Evolutionary conservation across 2,113 vertebrate genomes (phyloP).

Genomic region (Microcebus ravelobensis): DNA sequence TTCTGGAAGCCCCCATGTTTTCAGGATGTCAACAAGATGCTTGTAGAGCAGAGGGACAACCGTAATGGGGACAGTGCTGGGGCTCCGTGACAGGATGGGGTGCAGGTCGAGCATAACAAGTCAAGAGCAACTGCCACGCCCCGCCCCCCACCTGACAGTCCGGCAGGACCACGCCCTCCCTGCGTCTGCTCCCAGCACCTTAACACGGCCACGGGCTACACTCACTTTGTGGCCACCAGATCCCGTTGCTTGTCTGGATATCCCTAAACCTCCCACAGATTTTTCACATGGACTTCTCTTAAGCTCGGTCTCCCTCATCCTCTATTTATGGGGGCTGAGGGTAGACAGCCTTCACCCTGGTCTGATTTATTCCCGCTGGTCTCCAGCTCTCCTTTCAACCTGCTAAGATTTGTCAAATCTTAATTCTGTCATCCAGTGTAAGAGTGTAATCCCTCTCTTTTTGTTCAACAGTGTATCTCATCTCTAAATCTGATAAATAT

Average conservation of each 20-base stretch:
- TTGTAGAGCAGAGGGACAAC: fast-evolving
- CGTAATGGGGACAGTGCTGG: fast-evolving
- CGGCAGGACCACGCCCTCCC: no score
- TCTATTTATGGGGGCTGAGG: not conserved
- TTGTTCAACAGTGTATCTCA: not conserved
- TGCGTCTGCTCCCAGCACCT: not conserved
- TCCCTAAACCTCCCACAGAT: not conserved
- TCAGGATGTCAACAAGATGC: no score
- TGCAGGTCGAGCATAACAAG: not conserved
- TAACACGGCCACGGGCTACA: not conserved
- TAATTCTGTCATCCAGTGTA: not conserved
- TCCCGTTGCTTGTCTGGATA: not conserved
- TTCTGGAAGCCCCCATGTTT: not conserved
- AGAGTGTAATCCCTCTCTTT: not conserved
- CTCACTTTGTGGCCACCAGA: not conserved
- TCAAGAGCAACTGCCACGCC: not conserved
- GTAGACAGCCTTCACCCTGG: not conserved
- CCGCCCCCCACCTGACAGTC: not conserved
- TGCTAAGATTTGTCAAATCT: not conserved
- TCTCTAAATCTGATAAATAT: not conserved
- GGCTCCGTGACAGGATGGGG: fast-evolving
- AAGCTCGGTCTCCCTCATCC: not conserved
- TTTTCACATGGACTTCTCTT: not conserved
- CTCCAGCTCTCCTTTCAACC: not conserved
- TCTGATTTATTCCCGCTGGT: not conserved